phyloP scores from a whole-genome alignment of 2,797 vertebrate genomes.

The Diplodus sargus region DNA sequence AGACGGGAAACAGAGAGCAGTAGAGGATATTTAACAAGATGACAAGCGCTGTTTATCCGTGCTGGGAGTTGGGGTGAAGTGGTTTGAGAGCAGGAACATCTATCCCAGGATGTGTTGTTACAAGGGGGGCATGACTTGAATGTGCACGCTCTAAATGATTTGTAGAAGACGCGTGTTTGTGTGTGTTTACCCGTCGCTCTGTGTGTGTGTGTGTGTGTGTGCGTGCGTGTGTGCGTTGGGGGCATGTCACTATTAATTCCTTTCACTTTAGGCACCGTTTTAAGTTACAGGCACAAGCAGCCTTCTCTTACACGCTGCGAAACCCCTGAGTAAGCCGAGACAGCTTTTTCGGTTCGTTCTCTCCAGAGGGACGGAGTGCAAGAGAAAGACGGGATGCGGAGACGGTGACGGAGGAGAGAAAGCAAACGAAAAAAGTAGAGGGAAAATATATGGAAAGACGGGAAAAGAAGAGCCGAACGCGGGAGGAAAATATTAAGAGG shows the following conservation, averaged over 20 bases:
- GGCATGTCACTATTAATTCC: constrained; percentile 69
- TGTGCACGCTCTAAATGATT: constrained; percentile 37
- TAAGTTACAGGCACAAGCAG: constrained; percentile 68
- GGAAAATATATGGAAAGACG: constrained; percentile 22
- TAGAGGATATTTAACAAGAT: constrained; percentile 56
- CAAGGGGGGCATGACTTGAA: constrained; percentile 50
- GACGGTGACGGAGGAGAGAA: constrained; percentile 20
- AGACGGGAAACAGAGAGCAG: constrained; percentile 49
- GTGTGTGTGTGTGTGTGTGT: constrained; percentile 24
- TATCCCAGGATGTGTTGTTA: constrained; percentile 49
- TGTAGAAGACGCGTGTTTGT: constrained; percentile 15
- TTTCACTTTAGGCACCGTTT: constrained; percentile 71
- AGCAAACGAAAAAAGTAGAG: not conserved
- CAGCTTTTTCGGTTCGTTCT: constrained; percentile 20
- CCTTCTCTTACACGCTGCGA: constrained; percentile 55
- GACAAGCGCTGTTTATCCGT: constrained; percentile 56
- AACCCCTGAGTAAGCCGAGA: constrained; percentile 59
- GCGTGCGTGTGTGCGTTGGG: constrained; percentile 14
- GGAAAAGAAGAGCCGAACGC: constrained; percentile 26
- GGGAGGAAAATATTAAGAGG: constrained; percentile 36
- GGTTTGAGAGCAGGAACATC: constrained; percentile 42
- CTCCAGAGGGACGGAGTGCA: constrained; percentile 43
- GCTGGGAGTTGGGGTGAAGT: constrained; percentile 33
- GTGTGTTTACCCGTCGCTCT: constrained; percentile 1
- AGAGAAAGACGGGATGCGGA: constrained; percentile 9